phyloP scores from a whole-genome alignment of 2,113 vertebrate species.

The Ranitomeya variabilis region DNA sequence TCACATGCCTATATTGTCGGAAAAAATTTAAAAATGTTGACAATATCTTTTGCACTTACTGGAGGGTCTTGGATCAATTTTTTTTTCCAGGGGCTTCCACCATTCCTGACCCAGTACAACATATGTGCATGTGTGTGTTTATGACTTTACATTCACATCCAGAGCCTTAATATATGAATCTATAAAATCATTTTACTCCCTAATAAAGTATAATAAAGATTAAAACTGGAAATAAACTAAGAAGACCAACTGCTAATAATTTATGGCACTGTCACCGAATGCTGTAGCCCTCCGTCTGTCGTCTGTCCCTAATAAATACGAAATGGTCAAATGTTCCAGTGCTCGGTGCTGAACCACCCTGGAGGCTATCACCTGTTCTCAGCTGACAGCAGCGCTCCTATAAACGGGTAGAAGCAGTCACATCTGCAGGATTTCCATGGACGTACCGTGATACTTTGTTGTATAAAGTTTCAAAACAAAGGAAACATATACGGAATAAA shows the following conservation, averaged over 20 bases:
- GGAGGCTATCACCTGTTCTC: conserved; percentile 9
- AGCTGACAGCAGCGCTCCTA: conserved; percentile 19
- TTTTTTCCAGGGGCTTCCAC: too few relatives aligned
- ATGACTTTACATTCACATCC: too few relatives aligned
- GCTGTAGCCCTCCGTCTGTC: background rate
- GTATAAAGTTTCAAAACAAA: conserved; percentile 1
- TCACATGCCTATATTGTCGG: too few relatives aligned
- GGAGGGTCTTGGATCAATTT: too few relatives aligned
- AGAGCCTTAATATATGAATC: too few relatives aligned
- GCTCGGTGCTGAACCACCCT: background rate
- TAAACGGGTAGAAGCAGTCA: conserved; percentile 27
- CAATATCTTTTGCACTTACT: too few relatives aligned
- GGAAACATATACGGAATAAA: background rate
- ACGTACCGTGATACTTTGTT: background rate
- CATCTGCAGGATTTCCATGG: conserved; percentile 6
- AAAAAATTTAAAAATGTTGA: too few relatives aligned
- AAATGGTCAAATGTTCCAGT: background rate
- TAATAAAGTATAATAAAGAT: background rate
- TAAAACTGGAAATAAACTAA: background rate
- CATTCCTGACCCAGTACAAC: too few relatives aligned
- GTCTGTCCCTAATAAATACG: background rate
- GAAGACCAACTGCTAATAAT: background rate
- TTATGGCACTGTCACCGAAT: background rate
- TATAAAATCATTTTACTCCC: background rate
- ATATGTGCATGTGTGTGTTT: too few relatives aligned